Conservation (phyloP, 2,888 invertebrate species). For the Pyrocoelia pectoralis region DNA sequence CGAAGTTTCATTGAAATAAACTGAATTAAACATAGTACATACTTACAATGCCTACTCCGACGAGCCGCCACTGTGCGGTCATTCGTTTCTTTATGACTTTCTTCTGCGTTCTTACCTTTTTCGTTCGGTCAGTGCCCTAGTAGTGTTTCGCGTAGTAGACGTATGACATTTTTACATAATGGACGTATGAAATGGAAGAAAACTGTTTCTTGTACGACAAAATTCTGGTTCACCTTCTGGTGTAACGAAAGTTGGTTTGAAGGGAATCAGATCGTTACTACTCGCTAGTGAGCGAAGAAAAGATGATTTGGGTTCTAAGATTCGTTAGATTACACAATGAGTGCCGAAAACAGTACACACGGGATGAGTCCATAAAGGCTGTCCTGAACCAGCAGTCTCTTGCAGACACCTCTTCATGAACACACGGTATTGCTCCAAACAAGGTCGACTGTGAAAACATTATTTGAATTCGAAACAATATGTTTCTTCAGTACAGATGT, state of each 20-base stretch:
- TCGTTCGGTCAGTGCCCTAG: too few species aligned
- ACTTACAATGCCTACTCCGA: too few species aligned
- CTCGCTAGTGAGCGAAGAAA: neutral
- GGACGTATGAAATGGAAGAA: too few species aligned
- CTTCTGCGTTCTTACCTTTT: too few species aligned
- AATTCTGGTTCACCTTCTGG: neutral
- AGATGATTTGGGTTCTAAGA: neutral
- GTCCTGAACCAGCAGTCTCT: neutral
- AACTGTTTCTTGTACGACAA: neutral
- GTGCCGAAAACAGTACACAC: neutral
- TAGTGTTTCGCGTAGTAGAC: too few species aligned
- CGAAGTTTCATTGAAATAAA: too few species aligned
- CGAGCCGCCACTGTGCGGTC: too few species aligned
- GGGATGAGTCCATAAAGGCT: neutral
- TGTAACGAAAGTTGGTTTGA: slow-evolving; percentile 4
- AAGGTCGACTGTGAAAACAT: too few species aligned
- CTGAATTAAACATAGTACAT: too few species aligned
- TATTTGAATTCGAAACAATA: slow-evolving; percentile 4
- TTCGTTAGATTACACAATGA: neutral
- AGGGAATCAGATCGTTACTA: slow-evolving; percentile 1
- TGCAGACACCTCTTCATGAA: slow-evolving; percentile 8
- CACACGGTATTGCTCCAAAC: neutral
- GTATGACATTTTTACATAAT: too few species aligned
- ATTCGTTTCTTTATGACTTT: too few species aligned
- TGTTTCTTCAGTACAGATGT: slow-evolving; percentile 6